phyloP scores from a whole-genome alignment of 2,113 vertebrate genomes.

The Tilapia sparmanii region DNA sequence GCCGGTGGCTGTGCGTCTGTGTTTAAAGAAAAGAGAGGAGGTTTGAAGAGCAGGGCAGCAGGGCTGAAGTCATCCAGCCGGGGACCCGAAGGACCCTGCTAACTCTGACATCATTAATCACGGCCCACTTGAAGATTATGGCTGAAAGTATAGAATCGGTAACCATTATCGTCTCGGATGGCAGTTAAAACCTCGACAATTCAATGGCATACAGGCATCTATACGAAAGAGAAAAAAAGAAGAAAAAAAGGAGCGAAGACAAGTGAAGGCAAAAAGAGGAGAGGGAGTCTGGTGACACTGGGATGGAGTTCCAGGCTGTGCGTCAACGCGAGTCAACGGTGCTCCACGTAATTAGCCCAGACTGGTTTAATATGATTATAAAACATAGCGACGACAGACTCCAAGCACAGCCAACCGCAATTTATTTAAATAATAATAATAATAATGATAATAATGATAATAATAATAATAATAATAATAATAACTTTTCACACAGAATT shows the following conservation, averaged over 20 bases:
- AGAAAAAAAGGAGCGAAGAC: neutral
- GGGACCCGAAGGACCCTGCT: constrained; percentile 57
- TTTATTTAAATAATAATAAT: neutral
- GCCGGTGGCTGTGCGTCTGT: neutral
- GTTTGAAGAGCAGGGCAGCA: constrained; percentile 68
- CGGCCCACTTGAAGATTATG: constrained; percentile 86
- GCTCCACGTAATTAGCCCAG: neutral
- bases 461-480: neutral
- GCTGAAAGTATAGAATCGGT: constrained; percentile 81
- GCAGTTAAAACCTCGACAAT: constrained; percentile 77
- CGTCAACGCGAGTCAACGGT: neutral
- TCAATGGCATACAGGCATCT: constrained; percentile 30
- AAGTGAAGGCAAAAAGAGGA: neutral
- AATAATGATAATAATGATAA: neutral
- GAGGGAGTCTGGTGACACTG: neutral
- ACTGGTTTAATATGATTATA: neutral
- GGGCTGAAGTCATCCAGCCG: constrained; percentile 70
- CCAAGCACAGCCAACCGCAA: neutral
- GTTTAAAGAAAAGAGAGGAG: constrained; percentile 46
- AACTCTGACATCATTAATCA: constrained; percentile 83
- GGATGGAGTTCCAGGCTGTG: neutral
- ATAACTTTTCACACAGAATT: neutral
- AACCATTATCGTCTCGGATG: constrained; percentile 81
- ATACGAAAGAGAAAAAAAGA: neutral
- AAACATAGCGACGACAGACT: neutral